These are phyloP conservation scores for Anoplophora glabripennis DNA, from an alignment of 1,140 invertebrate species.

Conservation along the genomic window DNA sequence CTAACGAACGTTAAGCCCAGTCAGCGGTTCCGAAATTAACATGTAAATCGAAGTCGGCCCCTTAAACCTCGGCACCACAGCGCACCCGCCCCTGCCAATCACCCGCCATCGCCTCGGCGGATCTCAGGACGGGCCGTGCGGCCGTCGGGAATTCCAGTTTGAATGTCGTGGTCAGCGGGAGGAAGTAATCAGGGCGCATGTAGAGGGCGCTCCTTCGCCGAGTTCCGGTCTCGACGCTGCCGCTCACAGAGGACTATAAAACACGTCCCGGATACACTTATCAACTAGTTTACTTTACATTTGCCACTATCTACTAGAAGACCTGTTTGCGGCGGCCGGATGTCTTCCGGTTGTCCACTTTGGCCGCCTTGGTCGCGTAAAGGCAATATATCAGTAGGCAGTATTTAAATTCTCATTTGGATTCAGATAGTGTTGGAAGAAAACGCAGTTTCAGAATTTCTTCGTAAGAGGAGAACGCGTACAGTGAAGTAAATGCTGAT, in stretches of 20 bases:
- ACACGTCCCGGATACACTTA: conserved; percentile 6
- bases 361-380: not conserved
- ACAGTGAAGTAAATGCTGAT: no score
- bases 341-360: not conserved
- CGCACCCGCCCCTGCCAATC: not conserved
- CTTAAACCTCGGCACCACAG: not conserved
- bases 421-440: no score
- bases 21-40: not conserved
- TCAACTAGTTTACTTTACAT: conserved; percentile 10
- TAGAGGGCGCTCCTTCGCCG: not conserved
- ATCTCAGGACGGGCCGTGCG: not conserved
- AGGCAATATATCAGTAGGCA: no score
- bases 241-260: conserved; percentile 6
- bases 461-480: no score
- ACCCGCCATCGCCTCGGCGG: not conserved
- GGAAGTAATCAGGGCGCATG: conserved; percentile 2
- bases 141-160: not conserved
- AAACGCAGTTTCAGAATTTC: no score
- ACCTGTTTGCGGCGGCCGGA: not conserved
- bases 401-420: no score
- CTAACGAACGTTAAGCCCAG: not conserved
- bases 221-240: not conserved
- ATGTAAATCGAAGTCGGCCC: no score
- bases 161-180: no score
- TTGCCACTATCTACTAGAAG: not conserved